A percentile compares a stretch with the other conserved stretches of the same genome.
Conservation (phyloP, 2,888 invertebrate genomes). For the Spatulosminthurus flaviceps region DNA sequence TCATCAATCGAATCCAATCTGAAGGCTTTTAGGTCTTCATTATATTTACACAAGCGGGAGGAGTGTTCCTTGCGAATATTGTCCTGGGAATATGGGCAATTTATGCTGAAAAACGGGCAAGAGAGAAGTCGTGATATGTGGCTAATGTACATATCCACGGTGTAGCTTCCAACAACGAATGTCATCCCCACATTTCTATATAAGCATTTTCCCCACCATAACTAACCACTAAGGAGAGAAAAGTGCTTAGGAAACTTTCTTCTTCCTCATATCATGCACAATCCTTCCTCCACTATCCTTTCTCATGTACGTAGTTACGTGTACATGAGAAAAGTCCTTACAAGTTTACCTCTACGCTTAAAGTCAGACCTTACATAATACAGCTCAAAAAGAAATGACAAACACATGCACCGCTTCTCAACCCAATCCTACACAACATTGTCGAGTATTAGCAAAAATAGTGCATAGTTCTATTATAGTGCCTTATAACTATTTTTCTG, state of each 20-base stretch:
- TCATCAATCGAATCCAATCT: conserved; percentile 63
- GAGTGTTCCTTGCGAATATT: conserved; percentile 49
- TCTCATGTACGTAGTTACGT: too few relatives aligned
- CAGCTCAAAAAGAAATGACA: too few relatives aligned
- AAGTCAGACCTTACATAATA: too few relatives aligned
- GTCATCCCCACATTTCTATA: neutral
- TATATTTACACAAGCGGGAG: conserved; percentile 63
- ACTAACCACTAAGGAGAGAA: conserved; percentile 48
- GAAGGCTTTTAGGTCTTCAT: conserved; percentile 63
- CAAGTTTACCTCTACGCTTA: too few relatives aligned
- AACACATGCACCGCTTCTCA: too few relatives aligned
- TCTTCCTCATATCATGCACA: conserved; percentile 1
- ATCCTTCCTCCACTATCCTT: too few relatives aligned
- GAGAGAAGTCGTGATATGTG: conserved; percentile 45
- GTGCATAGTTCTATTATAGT: too few relatives aligned
- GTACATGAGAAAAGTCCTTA: too few relatives aligned
- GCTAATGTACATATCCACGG: conserved; percentile 34
- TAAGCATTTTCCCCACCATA: neutral
- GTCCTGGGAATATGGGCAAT: conserved; percentile 57
- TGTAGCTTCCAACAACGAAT: neutral
- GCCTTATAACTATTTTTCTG: conserved; percentile 23
- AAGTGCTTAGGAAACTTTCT: conserved; percentile 42
- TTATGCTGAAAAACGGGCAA: conserved; percentile 49
- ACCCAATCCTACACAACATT: too few relatives aligned
- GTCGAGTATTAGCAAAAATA: too few relatives aligned